A percentile compares a stretch with the other conserved stretches of the same genome.
phyloP scores from a whole-genome alignment of 2,797 vertebrate species.

The Thunnus albacares region DNA sequence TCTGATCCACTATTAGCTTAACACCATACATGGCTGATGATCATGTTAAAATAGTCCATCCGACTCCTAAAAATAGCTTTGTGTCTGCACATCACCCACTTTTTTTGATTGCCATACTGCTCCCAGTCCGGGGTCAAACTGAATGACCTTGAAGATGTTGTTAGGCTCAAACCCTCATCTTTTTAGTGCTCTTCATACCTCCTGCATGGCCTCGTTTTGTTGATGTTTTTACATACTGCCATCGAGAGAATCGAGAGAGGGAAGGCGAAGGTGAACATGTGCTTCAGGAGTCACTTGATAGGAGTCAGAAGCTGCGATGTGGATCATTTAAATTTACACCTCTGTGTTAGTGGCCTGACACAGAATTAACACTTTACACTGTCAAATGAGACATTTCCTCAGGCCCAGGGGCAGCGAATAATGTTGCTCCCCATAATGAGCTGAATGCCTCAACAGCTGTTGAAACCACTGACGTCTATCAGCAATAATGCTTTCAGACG shows the following conservation, averaged over 20 bases:
- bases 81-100: background rate
- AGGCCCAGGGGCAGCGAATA: conserved; percentile 41
- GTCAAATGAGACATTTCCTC: conserved; percentile 62
- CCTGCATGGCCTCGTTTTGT: conserved; percentile 11
- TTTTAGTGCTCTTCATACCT: background rate
- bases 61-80: conserved; percentile 5
- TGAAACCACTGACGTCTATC: conserved; percentile 57
- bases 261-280: conserved; percentile 9
- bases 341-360: conserved; percentile 46
- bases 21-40: conserved; percentile 13
- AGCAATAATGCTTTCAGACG: conserved; percentile 62
- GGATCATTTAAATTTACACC: conserved; percentile 70
- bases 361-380: conserved; percentile 67
- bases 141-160: conserved; percentile 12
- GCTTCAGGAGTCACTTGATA: conserved; percentile 37
- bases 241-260: background rate
- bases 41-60: background rate
- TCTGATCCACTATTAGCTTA: conserved; percentile 17
- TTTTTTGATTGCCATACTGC: conserved; percentile 3
- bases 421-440: conserved; percentile 52
- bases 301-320: conserved; percentile 47
- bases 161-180: conserved; percentile 7
- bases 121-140: background rate
- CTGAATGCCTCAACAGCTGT: conserved; percentile 60
- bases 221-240: conserved; percentile 7